These are phyloP conservation scores for Neoascia interrupta DNA, from an alignment of 2,888 invertebrate genomes.

Conservation along the genomic window DNA sequence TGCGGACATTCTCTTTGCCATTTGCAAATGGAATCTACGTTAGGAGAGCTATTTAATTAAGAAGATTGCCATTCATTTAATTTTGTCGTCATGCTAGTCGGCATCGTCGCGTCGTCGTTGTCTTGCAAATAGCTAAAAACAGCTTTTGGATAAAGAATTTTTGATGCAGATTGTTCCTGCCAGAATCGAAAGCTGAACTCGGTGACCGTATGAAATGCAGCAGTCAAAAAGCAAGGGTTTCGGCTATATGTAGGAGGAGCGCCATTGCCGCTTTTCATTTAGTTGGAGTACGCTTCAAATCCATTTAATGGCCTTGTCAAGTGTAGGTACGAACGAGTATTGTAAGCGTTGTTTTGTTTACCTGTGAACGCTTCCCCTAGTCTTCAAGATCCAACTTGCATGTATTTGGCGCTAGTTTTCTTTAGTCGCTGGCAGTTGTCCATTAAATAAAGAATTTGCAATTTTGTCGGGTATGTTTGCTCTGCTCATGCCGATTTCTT, in stretches of 20 bases:
- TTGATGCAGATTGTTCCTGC: conserved; percentile 42
- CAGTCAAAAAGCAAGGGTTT: conserved; percentile 37
- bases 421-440: conserved; percentile 91
- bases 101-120: conserved; percentile 41
- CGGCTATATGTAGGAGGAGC: conserved; percentile 37
- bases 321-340: conserved; percentile 16
- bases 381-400: conserved; percentile 91
- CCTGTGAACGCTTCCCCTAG: conserved; percentile 92
- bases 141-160: conserved; percentile 45
- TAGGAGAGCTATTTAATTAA: conserved; percentile 59
- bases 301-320: conserved; percentile 35
- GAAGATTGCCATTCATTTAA: conserved; percentile 59
- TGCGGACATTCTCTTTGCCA: conserved; percentile 53
- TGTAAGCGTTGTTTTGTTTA: conserved; percentile 67
- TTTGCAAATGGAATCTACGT: conserved; percentile 60
- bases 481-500: conserved; percentile 97
- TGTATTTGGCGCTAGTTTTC: conserved; percentile 89
- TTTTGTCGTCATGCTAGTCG: conserved; percentile 52
- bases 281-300: conserved; percentile 24
- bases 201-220: conserved; percentile 55
- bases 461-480: conserved; percentile 89
- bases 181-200: conserved; percentile 25
- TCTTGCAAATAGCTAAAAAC: conserved; percentile 44
- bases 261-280: conserved; percentile 41
- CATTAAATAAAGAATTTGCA: conserved; percentile 90